These are phyloP conservation scores for Contarinia nasturtii DNA, from an alignment of 1,140 invertebrate genomes.

Conservation along the genomic window DNA sequence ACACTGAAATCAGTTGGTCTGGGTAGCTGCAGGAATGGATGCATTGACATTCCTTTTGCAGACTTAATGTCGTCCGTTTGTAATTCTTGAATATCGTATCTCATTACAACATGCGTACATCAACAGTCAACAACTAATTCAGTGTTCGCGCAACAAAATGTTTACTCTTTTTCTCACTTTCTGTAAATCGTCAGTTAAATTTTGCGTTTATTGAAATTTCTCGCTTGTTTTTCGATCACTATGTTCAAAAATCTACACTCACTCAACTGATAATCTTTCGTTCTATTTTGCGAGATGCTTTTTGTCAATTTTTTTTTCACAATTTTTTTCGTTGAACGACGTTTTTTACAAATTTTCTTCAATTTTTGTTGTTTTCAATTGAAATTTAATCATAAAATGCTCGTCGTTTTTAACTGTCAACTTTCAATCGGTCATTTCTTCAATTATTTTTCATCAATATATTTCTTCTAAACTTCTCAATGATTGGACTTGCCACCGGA, in stretches of 20 bases:
- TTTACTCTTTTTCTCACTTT: too few relatives aligned
- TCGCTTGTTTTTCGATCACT: too few relatives aligned
- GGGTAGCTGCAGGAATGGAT: slow-evolving; percentile 47
- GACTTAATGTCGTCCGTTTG: slow-evolving; percentile 39
- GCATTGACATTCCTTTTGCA: slow-evolving; percentile 43
- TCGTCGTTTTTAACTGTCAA: background rate
- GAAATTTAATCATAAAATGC: background rate
- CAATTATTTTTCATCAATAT: background rate
- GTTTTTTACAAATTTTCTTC: background rate
- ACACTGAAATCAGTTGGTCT: slow-evolving; percentile 83
- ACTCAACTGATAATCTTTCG: too few relatives aligned
- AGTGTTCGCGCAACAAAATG: too few relatives aligned
- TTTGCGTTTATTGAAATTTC: too few relatives aligned
- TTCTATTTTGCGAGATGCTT: too few relatives aligned
- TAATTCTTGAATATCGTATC: slow-evolving; percentile 34
- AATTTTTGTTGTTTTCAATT: background rate
- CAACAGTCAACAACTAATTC: background rate
- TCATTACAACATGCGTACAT: slow-evolving; percentile 25
- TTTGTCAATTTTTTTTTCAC: too few relatives aligned
- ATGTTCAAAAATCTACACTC: too few relatives aligned
- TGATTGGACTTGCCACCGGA: background rate
- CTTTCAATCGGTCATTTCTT: too few relatives aligned
- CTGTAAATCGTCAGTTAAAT: too few relatives aligned
- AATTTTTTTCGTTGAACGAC: too few relatives aligned
- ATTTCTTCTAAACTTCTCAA: background rate